A percentile compares a stretch with the other conserved stretches of the same genome.
Conservation (phyloP, 2,113 vertebrate genomes). For the Burhinus oedicnemus region DNA sequence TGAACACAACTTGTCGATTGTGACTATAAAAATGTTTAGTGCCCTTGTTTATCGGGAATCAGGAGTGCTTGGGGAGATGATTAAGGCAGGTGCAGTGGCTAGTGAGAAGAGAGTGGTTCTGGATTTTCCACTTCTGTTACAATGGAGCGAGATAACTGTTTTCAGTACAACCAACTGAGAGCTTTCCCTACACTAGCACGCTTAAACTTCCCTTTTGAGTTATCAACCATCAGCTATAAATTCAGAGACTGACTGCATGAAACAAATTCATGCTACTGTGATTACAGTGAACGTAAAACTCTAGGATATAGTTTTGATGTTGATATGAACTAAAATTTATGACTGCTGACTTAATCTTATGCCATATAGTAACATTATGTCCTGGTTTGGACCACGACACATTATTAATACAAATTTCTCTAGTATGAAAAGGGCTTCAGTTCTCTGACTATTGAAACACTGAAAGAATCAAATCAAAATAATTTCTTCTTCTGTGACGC, state of each 20-base stretch:
- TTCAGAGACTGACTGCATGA: neutral
- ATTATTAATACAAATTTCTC: neutral
- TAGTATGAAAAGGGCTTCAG: neutral
- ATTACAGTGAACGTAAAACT: neutral
- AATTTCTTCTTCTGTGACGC: neutral
- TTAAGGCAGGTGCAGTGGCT: neutral
- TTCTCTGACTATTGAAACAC: neutral
- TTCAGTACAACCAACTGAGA: neutral
- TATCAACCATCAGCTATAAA: neutral
- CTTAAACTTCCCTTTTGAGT: neutral
- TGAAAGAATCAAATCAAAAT: neutral
- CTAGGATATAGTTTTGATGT: neutral
- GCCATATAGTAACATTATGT: neutral
- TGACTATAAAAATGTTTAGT: neutral
- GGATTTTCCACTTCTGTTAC: neutral
- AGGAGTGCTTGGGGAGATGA: neutral
- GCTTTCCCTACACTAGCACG: neutral
- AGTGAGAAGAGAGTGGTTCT: neutral
- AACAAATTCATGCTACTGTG: neutral
- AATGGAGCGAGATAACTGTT: neutral
- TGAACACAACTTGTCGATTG: neutral
- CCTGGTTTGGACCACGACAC: too few species aligned
- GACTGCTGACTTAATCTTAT: neutral
- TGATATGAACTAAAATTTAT: neutral
- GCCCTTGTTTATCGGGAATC: neutral